Evolutionary conservation across 1,140 invertebrate genomes (phyloP), one percentile per base, ranked within the genome.

Genomic region (Leptopilina clavipes): DNA sequence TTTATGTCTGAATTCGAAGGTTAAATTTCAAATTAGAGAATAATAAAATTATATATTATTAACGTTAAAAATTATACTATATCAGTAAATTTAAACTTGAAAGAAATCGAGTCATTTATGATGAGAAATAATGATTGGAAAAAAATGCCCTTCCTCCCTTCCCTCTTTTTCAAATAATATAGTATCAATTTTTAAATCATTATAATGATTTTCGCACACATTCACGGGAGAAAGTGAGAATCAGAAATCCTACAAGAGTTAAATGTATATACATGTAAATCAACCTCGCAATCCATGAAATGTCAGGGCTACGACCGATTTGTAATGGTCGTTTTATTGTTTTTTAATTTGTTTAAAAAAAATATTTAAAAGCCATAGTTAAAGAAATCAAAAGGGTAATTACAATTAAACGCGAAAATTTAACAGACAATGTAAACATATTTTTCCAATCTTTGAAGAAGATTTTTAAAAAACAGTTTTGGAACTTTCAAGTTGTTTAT

Each of bases 261-360:
- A 22, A 25, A 59, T 59, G 17, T 59, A 11, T 19, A 25, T 59
- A 8, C 9, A 59, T 22, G 56, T 56, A n/a, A 56, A n/a, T 40
- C 56, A 18, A 9, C 56, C 18, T 22, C 19, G 56, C 56, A 18
- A 59, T 22, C 52, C 52, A 19, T 54, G 17, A 59, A 59, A 59
- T 59, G 56, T 59, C 56, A 59, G 56, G 56, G 56, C 56, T 59
- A 10, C 12, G 56, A 56, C 56, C 56, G 56, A 59, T 59, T 59
- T 14, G 56, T 59, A 59, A 59, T 59, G 19, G 52, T 19, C 7
- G 3, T 56, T 25, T 59, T 59, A 25, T 22, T 22, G 11, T 22
- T 59, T 11, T 6, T 25, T 10, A 59, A 59, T 59, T 59, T 11
- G 10, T 11, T 22, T 5, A 22, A 22, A 14, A 22, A 22, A 12